Percentiles rank a stretch among this genome's conserved stretches.
Conservation (phyloP, 2,113 vertebrate species). For the Chrysemys picta region DNA sequence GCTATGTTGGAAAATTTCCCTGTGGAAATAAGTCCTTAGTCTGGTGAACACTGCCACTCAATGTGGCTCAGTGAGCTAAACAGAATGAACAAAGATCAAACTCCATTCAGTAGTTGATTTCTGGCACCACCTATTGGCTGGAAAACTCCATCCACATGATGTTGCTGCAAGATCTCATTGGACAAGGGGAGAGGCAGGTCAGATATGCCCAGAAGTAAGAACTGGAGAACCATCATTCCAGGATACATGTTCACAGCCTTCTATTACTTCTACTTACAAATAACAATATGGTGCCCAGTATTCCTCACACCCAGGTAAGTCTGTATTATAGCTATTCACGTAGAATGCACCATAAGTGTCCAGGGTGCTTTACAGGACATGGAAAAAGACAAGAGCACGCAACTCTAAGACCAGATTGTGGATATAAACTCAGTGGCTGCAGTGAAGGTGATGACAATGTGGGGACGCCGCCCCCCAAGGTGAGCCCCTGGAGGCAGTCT, state of each 20-base stretch:
- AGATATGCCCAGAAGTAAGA: not conserved
- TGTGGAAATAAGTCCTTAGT: not conserved
- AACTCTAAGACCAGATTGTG: not conserved
- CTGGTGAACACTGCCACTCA: not conserved
- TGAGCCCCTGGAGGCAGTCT: not conserved
- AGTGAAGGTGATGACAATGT: rapidly evolving
- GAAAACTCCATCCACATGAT: not conserved
- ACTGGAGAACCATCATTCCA: not conserved
- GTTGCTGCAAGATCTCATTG: not conserved
- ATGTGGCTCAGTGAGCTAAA: not conserved
- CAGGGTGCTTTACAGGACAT: not conserved
- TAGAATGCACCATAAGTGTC: not conserved
- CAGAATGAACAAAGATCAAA: not conserved
- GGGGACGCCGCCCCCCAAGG: not conserved
- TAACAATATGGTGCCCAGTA: not conserved
- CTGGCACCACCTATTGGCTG: not conserved
- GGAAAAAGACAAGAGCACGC: not conserved
- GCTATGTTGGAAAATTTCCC: not conserved
- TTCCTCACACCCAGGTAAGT: not conserved
- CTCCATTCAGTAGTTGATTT: not conserved
- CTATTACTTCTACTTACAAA: not conserved
- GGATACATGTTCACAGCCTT: not conserved
- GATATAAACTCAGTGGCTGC: not conserved
- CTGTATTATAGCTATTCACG: not conserved
- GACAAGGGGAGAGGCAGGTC: not conserved